Evolutionary conservation across 2,113 vertebrate genomes (phyloP).

Genomic region (Amblyornis subalaris): DNA sequence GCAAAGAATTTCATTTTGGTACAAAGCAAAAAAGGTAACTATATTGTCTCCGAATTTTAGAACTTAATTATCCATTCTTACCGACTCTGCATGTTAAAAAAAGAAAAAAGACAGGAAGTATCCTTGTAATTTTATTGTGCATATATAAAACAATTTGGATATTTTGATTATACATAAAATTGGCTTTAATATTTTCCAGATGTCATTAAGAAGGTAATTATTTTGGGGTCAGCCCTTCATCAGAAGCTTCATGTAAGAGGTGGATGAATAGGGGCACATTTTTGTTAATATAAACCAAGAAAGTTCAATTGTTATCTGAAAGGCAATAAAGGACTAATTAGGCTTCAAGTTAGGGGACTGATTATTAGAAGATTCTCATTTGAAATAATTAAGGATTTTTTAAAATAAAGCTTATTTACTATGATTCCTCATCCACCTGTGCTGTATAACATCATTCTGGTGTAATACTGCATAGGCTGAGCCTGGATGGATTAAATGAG

Average conservation of each 20-base stretch:
- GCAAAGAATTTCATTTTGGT: not conserved
- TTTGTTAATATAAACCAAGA: not conserved
- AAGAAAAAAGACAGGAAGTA: not conserved
- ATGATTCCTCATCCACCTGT: not conserved
- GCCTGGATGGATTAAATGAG: not conserved
- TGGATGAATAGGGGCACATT: not conserved
- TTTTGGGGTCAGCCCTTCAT: not conserved
- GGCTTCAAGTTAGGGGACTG: not conserved
- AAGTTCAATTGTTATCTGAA: not conserved
- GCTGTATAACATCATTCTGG: not conserved
- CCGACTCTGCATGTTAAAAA: not conserved
- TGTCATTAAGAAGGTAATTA: not conserved
- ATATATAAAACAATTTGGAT: not conserved
- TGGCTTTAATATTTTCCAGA: not conserved
- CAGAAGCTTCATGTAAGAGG: not conserved
- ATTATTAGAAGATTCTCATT: not conserved
- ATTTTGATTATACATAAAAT: not conserved
- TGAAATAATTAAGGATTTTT: not conserved
- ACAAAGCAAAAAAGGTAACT: not conserved
- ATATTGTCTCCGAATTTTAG: not conserved
- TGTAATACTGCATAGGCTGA: not conserved
- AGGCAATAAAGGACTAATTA: not conserved
- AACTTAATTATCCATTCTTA: not conserved
- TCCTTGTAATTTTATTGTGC: not conserved
- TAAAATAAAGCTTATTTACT: not conserved